These are phyloP conservation scores for Gonatopus flavifemur DNA, from an alignment of 1,140 invertebrate species.

Conservation along the genomic window DNA sequence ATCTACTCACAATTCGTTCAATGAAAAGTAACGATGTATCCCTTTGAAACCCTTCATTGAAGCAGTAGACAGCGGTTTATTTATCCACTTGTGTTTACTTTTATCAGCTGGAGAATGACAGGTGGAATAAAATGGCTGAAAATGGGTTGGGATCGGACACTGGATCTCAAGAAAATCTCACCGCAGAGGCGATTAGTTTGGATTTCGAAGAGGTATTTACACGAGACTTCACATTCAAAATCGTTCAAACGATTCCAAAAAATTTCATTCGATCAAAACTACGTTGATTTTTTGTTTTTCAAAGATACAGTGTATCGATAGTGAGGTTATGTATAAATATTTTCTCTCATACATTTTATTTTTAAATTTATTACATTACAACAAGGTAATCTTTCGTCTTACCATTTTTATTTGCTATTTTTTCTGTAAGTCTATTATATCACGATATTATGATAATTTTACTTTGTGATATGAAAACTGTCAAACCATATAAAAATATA, in stretches of 20 bases:
- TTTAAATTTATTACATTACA: not conserved
- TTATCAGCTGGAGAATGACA: conserved; percentile 22
- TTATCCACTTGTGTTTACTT: conserved; percentile 17
- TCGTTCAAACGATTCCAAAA: too few relatives aligned
- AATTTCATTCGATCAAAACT: too few relatives aligned
- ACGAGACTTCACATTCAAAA: too few relatives aligned
- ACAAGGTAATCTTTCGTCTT: not conserved
- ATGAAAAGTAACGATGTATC: too few relatives aligned
- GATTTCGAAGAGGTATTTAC: conserved; percentile 72
- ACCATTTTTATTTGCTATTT: not conserved
- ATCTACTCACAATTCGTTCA: too few relatives aligned
- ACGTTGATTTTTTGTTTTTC: too few relatives aligned
- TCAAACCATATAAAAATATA: too few relatives aligned
- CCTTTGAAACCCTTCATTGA: too few relatives aligned
- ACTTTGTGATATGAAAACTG: not conserved
- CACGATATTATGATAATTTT: not conserved
- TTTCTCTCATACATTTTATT: conserved; percentile 9
- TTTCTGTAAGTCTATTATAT: not conserved
- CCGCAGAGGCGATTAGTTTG: conserved; percentile 60
- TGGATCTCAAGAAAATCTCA: conserved; percentile 67
- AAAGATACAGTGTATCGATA: too few relatives aligned
- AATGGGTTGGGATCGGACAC: conserved; percentile 66
- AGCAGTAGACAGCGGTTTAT: too few relatives aligned
- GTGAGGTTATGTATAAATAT: conserved; percentile 11
- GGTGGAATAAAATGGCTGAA: conserved; percentile 50